Base-by-base conservation (phyloP, 2,797 vertebrate species). In the Tragopan temminckii region DNA sequence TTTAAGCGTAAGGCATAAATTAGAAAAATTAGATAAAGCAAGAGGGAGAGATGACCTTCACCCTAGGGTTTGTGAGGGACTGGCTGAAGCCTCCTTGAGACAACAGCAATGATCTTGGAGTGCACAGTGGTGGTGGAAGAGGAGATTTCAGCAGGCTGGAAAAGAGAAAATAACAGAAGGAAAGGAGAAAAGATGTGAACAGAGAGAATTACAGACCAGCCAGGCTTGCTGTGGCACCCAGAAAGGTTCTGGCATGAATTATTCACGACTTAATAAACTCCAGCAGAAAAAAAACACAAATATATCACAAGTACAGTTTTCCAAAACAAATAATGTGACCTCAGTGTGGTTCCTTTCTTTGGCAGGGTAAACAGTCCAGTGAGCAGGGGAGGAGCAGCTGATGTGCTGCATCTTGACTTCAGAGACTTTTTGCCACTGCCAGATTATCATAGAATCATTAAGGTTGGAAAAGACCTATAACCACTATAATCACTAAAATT, bases 1-100 rank as follows among this genome's bases (percentile, higher is more conserved):
- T 91, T 84, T 66, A 79, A 85, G 79, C 31, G 5, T 36, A 76
- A 67, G 31, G 50, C n/a, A 86, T 62, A 89, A 91, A 89, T 86
- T 80, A 89, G 38, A 75, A 35, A 85, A 80, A 94, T 80, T 43
- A 86, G 63, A 46, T 85, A 64, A 82, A 3, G 15, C 1, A 0
- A 9, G 58, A 75, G 58, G 42, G 24, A 69, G 24, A 46, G 74
- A 55, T 3, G 20, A 62, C 48, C 70, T 45, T 63, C 63, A 78
- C 27, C 31, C 31, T 61, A 68, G 45, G 25, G 70, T 55, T 66
- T 64, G 29, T 33, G 67, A 83, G 46, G 50, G 21, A 88, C 40
- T 45, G 57, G 35, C 29, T 88, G 76, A 89, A 94, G 58, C 8
- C 20, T 82, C 52, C 27, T 90, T 71, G 84, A 87, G 70, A 77